These are phyloP conservation scores for Troilus luridus DNA, from an alignment of 2,888 invertebrate species.

Conservation along the genomic window DNA sequence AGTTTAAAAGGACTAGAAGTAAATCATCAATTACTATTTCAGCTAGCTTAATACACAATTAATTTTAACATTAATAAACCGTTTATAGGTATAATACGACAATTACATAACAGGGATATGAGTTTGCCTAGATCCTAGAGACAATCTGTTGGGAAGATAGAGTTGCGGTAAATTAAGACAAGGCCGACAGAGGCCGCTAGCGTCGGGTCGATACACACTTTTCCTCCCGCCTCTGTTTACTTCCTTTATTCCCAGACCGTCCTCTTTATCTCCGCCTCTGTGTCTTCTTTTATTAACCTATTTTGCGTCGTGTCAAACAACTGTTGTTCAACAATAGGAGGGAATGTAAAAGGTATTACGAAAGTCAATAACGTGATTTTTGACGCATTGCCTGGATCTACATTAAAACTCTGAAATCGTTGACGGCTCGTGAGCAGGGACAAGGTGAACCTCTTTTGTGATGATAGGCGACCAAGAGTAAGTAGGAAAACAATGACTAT, in stretches of 20 bases:
- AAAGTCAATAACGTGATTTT: no score
- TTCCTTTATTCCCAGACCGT: neutral
- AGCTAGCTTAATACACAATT: no score
- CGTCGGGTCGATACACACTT: slow-evolving; percentile 23
- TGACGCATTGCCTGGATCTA: no score
- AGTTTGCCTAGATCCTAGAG: neutral
- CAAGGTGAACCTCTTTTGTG: no score
- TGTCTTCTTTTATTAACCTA: neutral
- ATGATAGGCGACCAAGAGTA: no score
- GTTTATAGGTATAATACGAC: no score
- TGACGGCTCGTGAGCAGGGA: no score
- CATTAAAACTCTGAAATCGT: no score
- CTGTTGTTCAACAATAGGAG: neutral
- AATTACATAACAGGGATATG: neutral
- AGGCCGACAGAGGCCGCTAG: neutral
- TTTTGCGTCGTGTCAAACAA: neutral
- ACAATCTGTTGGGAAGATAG: slow-evolving; percentile 14
- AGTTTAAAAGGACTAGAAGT: no score
- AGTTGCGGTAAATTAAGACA: slow-evolving; percentile 1
- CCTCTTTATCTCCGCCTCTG: neutral
- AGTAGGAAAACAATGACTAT: no score
- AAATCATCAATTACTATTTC: no score
- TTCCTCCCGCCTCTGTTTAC: slow-evolving; percentile 3
- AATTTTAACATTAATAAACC: no score
- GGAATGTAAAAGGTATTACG: neutral